These are phyloP conservation scores for Gymnobelideus leadbeateri DNA, from an alignment of 2,113 vertebrate genomes.

Conservation along the genomic window DNA sequence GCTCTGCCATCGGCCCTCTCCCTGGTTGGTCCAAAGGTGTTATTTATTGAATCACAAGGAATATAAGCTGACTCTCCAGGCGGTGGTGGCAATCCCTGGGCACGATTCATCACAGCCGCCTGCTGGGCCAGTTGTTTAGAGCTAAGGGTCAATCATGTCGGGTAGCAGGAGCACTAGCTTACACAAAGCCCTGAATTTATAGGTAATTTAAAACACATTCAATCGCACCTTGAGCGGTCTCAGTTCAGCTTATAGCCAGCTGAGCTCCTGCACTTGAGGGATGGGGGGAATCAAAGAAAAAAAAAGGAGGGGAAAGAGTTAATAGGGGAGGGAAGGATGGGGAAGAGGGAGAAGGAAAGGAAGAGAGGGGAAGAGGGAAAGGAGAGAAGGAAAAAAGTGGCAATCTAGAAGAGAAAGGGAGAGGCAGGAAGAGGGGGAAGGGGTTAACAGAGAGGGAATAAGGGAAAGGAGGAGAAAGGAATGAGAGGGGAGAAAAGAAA, in stretches of 20 bases:
- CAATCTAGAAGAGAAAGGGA: background rate
- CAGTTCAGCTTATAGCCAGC: background rate
- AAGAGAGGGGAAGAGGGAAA: background rate
- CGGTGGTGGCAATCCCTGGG: background rate
- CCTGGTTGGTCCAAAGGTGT: background rate
- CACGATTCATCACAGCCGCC: background rate
- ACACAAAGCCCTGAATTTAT: slow-evolving; percentile 20
- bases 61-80: background rate
- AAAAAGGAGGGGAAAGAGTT: background rate
- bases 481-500: background rate
- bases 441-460: no score
- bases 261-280: background rate
- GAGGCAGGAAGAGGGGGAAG: background rate
- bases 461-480: background rate
- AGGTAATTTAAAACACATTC: background rate
- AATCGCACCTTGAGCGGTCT: background rate
- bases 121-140: background rate
- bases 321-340: background rate
- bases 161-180: background rate
- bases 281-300: background rate
- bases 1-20: background rate
- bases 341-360: background rate
- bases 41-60: slow-evolving; percentile 11
- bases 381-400: background rate
- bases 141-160: background rate